phyloP scores from a whole-genome alignment of 2,113 vertebrate species.

The Hipposideros armiger region DNA sequence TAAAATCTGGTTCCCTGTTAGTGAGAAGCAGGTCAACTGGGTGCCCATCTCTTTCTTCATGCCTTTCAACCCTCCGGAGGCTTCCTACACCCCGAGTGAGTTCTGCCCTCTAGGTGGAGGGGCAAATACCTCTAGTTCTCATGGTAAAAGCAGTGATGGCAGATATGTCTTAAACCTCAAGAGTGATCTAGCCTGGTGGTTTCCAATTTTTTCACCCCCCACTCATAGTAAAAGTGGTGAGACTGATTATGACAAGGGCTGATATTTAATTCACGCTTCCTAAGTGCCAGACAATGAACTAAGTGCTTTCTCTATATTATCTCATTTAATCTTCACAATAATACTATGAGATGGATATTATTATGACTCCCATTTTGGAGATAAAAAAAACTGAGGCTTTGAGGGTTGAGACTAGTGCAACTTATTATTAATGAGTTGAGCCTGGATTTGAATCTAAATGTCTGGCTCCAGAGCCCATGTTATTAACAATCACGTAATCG shows the following conservation, averaged over 20 bases:
- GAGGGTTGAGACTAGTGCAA: background rate
- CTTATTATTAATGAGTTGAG: background rate
- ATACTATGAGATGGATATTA: background rate
- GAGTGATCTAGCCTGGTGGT: background rate
- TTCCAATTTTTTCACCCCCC: background rate
- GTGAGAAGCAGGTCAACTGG: background rate
- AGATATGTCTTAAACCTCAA: background rate
- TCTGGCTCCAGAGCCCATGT: background rate
- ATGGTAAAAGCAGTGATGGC: background rate
- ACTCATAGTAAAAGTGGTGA: background rate
- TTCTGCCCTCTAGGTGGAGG: background rate
- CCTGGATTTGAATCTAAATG: background rate
- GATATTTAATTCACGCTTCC: background rate
- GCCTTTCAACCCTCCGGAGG: background rate
- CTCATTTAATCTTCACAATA: background rate
- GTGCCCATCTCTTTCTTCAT: background rate
- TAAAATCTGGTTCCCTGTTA: background rate
- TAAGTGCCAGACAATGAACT: background rate
- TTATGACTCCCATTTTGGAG: background rate
- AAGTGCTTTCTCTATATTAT: background rate
- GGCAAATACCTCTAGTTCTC: background rate
- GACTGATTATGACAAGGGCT: background rate
- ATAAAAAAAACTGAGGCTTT: conserved; percentile 39
- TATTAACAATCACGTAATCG: background rate
- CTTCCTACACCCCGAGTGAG: background rate